A percentile compares a stretch with the other conserved stretches of the same genome.
Evolutionary conservation across 2,888 invertebrate genomes (phyloP).

Genomic region (Chymomyza amoena): DNA sequence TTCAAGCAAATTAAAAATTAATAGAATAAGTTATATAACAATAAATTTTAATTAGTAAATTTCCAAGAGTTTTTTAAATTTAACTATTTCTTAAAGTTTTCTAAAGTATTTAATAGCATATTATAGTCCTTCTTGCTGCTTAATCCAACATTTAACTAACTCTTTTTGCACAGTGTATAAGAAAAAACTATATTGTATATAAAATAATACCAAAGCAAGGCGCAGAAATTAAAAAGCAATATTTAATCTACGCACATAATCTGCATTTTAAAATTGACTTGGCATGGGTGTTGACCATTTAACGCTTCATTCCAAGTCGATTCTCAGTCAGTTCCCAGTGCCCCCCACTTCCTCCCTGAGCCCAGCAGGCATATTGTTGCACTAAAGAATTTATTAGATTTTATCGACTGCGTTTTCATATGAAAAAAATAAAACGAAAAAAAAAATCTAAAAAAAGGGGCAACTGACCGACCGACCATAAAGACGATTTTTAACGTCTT

Average conservation of each 20-base stretch:
- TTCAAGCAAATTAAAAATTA: no score
- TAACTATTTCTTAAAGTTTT: no score
- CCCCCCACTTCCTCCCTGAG: neutral
- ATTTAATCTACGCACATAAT: constrained; percentile 72
- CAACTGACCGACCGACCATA: neutral
- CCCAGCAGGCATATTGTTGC: neutral
- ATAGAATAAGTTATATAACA: no score
- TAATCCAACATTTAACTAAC: constrained; percentile 1
- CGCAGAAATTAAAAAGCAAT: constrained; percentile 66
- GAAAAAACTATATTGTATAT: constrained; percentile 1
- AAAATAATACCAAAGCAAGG: neutral
- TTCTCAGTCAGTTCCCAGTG: neutral
- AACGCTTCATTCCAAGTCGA: constrained; percentile 49
- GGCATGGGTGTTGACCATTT: constrained; percentile 70
- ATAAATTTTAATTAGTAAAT: no score
- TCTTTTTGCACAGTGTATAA: neutral
- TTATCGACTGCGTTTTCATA: constrained; percentile 55
- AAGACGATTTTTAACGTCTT: constrained; percentile 10
- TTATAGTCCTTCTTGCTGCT: no score
- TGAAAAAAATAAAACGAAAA: neutral
- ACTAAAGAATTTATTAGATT: constrained; percentile 57
- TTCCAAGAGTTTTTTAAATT: no score
- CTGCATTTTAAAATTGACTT: constrained; percentile 64
- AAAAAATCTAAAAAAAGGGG: neutral
- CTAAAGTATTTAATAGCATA: no score